Percentiles rank a stretch among this genome's conserved stretches.
Evolutionary conservation across 2,888 invertebrate genomes (phyloP).

Genomic region (Brachypterus glaber): DNA sequence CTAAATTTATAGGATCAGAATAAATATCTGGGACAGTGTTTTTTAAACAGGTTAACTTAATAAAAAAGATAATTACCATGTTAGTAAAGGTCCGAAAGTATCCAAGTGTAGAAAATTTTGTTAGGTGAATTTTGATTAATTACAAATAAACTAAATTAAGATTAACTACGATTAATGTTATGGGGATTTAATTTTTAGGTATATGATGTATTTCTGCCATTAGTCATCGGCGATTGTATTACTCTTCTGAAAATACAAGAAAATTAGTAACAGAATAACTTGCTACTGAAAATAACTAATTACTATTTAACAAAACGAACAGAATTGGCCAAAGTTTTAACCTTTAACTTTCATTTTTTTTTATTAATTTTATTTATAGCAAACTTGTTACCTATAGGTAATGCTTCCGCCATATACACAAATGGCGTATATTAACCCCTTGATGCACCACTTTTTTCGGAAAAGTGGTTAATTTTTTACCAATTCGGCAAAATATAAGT

Average conservation of each 20-base stretch:
- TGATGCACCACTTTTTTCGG: no score
- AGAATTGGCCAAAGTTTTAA: no score
- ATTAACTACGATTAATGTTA: conserved; percentile 5
- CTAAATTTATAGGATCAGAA: no score
- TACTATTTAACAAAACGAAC: no score
- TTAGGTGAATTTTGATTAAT: conserved; percentile 9
- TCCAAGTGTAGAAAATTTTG: conserved; percentile 6
- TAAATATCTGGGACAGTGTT: no score
- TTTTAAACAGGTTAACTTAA: not conserved
- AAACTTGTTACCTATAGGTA: no score
- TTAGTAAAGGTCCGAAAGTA: conserved; percentile 13
- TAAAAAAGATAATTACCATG: conserved; percentile 16
- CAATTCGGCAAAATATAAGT: no score
- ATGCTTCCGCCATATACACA: no score
- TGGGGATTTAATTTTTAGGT: conserved; percentile 23
- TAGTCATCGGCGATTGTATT: conserved; percentile 25
- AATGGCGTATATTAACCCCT: no score
- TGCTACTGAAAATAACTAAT: conserved; percentile 9
- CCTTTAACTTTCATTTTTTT: no score
- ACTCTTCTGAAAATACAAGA: conserved; percentile 34
- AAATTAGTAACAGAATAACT: conserved; percentile 10
- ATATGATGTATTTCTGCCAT: conserved; percentile 30
- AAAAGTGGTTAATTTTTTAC: no score
- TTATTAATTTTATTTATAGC: no score
- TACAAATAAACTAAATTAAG: conserved; percentile 7